Percentiles rank a stretch among this genome's conserved stretches.
Conservation (phyloP, 2,113 vertebrate species). For the Hyperoodon ampullatus region DNA sequence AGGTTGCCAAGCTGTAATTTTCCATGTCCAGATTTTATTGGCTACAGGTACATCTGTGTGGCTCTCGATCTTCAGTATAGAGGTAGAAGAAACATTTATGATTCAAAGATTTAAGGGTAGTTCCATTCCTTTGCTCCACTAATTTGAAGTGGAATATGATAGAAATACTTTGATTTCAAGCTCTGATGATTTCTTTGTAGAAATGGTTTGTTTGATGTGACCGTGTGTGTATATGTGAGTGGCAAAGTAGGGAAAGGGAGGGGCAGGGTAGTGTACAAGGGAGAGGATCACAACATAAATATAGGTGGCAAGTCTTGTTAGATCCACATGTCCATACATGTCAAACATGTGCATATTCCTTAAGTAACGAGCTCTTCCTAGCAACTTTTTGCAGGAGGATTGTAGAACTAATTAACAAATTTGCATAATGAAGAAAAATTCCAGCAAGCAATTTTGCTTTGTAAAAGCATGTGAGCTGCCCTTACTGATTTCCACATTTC, state of each 20-base stretch:
- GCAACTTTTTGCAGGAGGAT: background rate
- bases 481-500: background rate
- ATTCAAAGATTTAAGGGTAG: background rate
- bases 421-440: constrained; percentile 32
- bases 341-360: background rate
- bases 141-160: background rate
- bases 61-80: background rate
- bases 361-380: background rate
- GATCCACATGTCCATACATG: background rate
- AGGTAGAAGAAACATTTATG: background rate
- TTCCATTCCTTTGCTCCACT: background rate
- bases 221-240: background rate
- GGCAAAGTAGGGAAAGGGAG: background rate
- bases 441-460: background rate
- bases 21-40: background rate
- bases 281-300: background rate
- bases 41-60: background rate
- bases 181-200: background rate
- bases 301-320: background rate
- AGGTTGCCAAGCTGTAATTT: background rate
- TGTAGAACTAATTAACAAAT: background rate
- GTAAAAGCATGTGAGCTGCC: background rate
- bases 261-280: background rate
- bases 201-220: background rate
- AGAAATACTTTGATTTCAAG: background rate